Evolutionary conservation across 2,113 vertebrate species (phyloP), one percentile per base, ranked within the genome.

Genomic region (Limnothrissa miodon): DNA sequence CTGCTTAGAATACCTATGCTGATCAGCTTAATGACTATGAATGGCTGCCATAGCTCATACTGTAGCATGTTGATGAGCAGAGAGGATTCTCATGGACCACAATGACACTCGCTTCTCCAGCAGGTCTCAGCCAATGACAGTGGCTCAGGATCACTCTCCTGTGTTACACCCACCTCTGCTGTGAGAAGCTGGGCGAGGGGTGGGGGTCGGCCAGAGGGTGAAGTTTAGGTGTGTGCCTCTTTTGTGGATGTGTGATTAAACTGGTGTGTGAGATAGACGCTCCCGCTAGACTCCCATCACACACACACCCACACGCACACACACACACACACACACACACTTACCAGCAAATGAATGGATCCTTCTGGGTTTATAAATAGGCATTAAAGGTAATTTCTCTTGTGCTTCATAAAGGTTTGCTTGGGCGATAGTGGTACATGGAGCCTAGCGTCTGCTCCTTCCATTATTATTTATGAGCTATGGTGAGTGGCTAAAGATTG

Each of bases 341-440:
- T 9, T 5, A 10, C 59, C 59, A 66, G n/a, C 66, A 79, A 88
- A 86, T 36, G 25, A 86, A 87, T 81, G 80, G 88, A 89, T 89
- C 89, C 90, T 89, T 44, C 4, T 87, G 89, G 83, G 87, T 83
- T 89, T 86, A 91, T 92, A 91, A 90, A 92, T 92, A 87, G 46
- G 53, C 83, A 89, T 92, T 90, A 92, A 89, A 87, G 89, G 85
- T 91, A 91, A 92, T 93, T 93, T 91, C 90, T 88, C 88, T 82
- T 85, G 11, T 88, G 90, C 89, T 92, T 91, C 84, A 88, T 87
- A 88, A 90, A 66, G 86, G 88, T 78, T 89, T 88, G 91, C 87
- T 85, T 74, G 29, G 66, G 87, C 86, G 89, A 90, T 86, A 85
- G 85, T 82, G 81, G 82, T 36, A 81, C 1, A 39, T 83, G 78